Percentiles rank a stretch among this genome's conserved stretches.
Conservation (phyloP, 2,113 vertebrate species). For the Fregetta grallaria region DNA sequence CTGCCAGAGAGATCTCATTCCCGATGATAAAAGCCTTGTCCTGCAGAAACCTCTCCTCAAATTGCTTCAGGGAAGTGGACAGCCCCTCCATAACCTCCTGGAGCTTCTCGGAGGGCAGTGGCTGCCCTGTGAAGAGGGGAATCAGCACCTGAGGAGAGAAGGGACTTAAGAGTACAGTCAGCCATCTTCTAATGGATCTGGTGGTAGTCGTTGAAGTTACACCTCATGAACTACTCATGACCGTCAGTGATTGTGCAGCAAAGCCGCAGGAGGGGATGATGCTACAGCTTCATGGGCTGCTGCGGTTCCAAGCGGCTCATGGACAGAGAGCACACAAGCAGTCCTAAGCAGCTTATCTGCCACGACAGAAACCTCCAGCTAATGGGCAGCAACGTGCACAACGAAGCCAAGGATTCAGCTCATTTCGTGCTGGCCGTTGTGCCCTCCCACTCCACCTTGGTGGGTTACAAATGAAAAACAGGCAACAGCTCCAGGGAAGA, state of each 20-base stretch:
- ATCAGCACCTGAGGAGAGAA: constrained; percentile 74
- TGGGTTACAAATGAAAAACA: neutral
- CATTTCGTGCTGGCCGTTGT: neutral
- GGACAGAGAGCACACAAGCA: neutral
- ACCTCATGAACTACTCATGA: neutral
- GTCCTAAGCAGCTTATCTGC: neutral
- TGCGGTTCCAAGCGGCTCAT: neutral
- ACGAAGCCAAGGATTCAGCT: neutral
- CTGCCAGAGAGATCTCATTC: constrained; percentile 84
- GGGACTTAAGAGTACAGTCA: neutral
- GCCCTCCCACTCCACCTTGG: neutral
- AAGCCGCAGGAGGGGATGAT: neutral
- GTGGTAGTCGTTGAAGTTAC: neutral
- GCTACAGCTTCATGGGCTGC: neutral
- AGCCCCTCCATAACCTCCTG: constrained; percentile 79
- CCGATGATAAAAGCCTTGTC: constrained; percentile 82
- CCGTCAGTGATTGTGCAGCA: neutral
- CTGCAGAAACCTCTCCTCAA: constrained; percentile 87
- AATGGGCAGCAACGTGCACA: neutral
- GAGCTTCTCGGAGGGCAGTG: constrained; percentile 78
- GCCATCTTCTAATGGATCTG: neutral
- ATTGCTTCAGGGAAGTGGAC: constrained; percentile 67
- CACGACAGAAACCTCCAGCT: neutral
- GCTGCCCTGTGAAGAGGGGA: constrained; percentile 74
- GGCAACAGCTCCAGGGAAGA: neutral